Evolutionary conservation across 2,888 invertebrate species (phyloP), one percentile per base, ranked within the genome.

Genomic region (Phengaris arion): DNA sequence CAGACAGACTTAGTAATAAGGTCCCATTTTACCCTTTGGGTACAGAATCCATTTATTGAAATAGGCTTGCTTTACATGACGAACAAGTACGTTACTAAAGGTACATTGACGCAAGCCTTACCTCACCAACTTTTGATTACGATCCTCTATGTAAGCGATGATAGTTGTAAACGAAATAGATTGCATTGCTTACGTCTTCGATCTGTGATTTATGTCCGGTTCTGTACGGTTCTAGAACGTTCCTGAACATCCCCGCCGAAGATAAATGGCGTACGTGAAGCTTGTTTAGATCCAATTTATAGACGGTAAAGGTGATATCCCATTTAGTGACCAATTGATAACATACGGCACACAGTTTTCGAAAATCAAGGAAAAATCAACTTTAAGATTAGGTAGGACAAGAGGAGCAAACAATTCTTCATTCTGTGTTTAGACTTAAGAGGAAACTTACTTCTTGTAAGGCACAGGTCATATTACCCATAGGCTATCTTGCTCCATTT

Each of bases 181-280:
- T 64, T 64, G 64, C 64, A 64, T 64, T 64, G 64, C 64, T 64
- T 35, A 64, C 64, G 69, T 69, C 69, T 46, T 69, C 69, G 69
- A 69, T 69, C 69, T 48, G 69, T 69, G 69, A 69, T 69, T 69
- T 69, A 69, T 69, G 69, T 48, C n/a, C 15, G 48, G 48, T 69
- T 48, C 69, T 69, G 48, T 46, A 69, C 48, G 69, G 48, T 48
- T 48, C 46, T 48, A 48, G 64, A 64, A 35, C 35, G 64, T 64
- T 64, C 45, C 64, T 12, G 64, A 64, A 64, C 64, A 64, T 64
- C 64, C 59, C 64, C 64, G 35, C 64, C 64, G 64, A 64, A 64
- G 64, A 64, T 64, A 64, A 64, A 64, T 64, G 64, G 64, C 64
- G 64, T 64, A 64, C 64, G 64, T 64, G 45, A 64, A 64, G 64